phyloP scores from a whole-genome alignment of 2,113 vertebrate species.

The Perognathus longimembris region DNA sequence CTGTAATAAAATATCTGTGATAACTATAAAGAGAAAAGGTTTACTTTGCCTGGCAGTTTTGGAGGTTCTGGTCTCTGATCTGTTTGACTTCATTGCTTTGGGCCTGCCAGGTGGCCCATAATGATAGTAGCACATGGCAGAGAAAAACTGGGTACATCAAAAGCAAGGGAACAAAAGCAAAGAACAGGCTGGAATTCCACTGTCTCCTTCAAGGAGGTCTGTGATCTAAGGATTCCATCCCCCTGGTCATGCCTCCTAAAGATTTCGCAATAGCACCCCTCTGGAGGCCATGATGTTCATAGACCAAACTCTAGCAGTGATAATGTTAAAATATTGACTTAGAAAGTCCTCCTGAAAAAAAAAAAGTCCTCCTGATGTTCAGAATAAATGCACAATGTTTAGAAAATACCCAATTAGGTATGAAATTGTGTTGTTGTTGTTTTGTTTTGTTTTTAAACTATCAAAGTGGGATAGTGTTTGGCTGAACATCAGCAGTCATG shows the following conservation, averaged over 20 bases:
- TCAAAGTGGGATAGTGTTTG: not conserved
- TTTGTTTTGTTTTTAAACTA: not conserved
- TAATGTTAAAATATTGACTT: constrained; percentile 8
- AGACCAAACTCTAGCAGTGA: not conserved
- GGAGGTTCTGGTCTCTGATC: too few species aligned
- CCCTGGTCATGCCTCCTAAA: not conserved
- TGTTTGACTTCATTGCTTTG: not conserved
- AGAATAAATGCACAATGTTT: not conserved
- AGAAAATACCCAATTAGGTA: not conserved
- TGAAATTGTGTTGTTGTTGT: too few species aligned
- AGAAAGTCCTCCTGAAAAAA: not conserved
- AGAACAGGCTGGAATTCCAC: not conserved
- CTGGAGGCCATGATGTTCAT: not conserved
- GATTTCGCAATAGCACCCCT: not conserved
- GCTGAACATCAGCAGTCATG: not conserved
- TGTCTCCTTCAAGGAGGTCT: not conserved
- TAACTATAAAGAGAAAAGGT: not conserved
- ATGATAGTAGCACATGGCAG: not conserved
- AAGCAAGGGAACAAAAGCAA: not conserved
- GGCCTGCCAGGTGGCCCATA: not conserved
- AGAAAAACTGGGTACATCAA: not conserved
- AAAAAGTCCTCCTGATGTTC: too few species aligned
- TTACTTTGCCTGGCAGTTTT: not conserved
- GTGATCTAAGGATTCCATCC: not conserved
- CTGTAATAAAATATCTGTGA: not conserved